These are phyloP conservation scores for Patagioenas fasciata DNA, from an alignment of 2,113 vertebrate genomes.

Conservation along the genomic window DNA sequence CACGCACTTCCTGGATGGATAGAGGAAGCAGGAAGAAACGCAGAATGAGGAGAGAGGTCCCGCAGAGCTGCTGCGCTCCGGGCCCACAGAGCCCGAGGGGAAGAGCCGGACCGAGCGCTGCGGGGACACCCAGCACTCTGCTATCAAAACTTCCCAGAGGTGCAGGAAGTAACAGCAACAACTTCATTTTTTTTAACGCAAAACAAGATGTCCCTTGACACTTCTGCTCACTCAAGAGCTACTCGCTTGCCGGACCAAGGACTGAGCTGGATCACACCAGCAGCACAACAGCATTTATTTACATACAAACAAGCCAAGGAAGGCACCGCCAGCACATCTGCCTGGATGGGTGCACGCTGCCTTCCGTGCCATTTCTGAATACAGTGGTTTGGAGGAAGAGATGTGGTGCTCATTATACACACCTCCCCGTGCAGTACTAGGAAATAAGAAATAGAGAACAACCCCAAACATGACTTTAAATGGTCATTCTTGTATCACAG, in stretches of 20 bases:
- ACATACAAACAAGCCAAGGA: background rate
- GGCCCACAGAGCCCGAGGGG: background rate
- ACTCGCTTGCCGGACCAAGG: background rate
- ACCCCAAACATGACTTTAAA: background rate
- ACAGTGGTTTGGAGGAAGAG: background rate
- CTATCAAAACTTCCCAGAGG: background rate
- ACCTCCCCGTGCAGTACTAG: background rate
- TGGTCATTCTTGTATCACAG: background rate
- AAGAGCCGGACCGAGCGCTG: background rate
- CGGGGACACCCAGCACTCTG: background rate
- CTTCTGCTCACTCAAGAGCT: background rate
- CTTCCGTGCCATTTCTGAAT: background rate
- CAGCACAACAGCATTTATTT: background rate
- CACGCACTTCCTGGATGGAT: slow-evolving; percentile 9
- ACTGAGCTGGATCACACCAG: background rate
- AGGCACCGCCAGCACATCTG: background rate
- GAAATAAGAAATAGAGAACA: background rate
- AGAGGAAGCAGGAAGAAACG: background rate
- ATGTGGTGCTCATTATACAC: accelerated
- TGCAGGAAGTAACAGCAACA: background rate
- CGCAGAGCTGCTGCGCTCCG: background rate
- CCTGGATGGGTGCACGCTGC: accelerated
- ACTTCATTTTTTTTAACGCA: background rate
- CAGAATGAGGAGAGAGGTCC: background rate
- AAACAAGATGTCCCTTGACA: background rate